A percentile compares a stretch with the other conserved stretches of the same genome.
Conservation (phyloP, 2,113 vertebrate genomes). For the Prochilodus magdalenae region DNA sequence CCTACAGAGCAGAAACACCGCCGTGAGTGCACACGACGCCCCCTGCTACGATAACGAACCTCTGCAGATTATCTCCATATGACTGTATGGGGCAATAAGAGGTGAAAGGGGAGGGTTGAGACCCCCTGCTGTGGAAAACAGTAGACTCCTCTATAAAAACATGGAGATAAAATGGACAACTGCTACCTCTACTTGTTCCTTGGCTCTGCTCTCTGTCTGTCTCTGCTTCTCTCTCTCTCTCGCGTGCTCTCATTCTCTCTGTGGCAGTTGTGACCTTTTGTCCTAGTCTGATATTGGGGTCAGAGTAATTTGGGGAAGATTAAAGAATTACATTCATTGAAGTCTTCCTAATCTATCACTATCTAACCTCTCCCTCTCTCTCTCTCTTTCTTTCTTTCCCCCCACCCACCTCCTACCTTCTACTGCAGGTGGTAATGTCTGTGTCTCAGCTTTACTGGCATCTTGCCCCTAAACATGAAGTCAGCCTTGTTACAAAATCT, state of each 20-base stretch:
- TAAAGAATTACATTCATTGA: constrained; percentile 29
- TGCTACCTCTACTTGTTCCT: too few relatives aligned
- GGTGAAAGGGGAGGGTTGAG: too few relatives aligned
- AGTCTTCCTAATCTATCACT: constrained; percentile 39
- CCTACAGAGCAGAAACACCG: constrained; percentile 96
- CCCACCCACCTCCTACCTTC: not conserved
- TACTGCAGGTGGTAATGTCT: constrained; percentile 91
- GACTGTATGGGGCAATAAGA: too few relatives aligned
- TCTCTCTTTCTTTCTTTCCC: not conserved
- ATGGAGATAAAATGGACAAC: too few relatives aligned
- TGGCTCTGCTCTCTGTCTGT: too few relatives aligned
- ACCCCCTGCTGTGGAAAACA: too few relatives aligned
- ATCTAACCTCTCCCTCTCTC: constrained; percentile 19
- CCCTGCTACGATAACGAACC: too few relatives aligned
- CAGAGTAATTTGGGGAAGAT: constrained; percentile 38
- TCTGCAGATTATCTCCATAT: too few relatives aligned
- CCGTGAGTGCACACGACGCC: constrained; percentile 77
- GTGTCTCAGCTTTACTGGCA: constrained; percentile 98
- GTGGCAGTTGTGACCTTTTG: too few relatives aligned
- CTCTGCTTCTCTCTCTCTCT: too few relatives aligned
- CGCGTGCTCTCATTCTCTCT: too few relatives aligned
- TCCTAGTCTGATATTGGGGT: constrained; percentile 25
- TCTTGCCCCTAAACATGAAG: constrained; percentile 91
- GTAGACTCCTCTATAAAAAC: too few relatives aligned
- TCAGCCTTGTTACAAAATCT: constrained; percentile 88